phyloP scores from a whole-genome alignment of 2,888 invertebrate genomes.

The Liodrosophila aerea region DNA sequence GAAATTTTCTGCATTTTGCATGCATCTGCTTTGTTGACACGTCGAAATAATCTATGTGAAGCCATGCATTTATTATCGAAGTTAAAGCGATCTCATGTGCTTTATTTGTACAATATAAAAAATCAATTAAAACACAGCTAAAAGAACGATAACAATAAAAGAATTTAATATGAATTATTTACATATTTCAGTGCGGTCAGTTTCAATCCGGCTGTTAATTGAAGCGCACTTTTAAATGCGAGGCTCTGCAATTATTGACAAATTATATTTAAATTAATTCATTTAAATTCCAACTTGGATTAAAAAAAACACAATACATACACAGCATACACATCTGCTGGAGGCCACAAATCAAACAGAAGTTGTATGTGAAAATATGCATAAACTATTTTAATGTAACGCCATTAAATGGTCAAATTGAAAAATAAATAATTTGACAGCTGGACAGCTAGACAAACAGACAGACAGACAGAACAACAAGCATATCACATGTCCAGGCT shows the following conservation, averaged over 20 bases:
- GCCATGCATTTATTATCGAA: conserved; percentile 31
- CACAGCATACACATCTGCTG: background rate
- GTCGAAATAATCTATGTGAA: conserved; percentile 56
- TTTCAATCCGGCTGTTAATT: conserved; percentile 53
- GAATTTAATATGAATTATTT: conserved; percentile 32
- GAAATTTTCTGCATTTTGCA: conserved; percentile 54
- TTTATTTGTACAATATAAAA: too few relatives aligned
- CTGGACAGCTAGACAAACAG: background rate
- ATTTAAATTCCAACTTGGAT: conserved; percentile 22
- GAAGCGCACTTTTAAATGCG: conserved; percentile 45
- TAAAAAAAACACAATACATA: conserved; percentile 18
- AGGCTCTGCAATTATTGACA: conserved; percentile 52
- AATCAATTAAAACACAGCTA: too few relatives aligned
- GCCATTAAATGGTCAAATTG: conserved; percentile 46
- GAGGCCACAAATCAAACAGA: conserved; percentile 35
- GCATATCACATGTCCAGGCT: conserved; percentile 16
- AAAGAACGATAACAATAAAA: conserved; percentile 3
- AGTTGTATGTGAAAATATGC: conserved; percentile 33
- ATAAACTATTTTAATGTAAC: conserved; percentile 40
- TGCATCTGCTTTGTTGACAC: conserved; percentile 59
- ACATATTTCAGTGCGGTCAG: conserved; percentile 43
- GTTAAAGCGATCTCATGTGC: background rate
- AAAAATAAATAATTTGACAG: conserved; percentile 48
- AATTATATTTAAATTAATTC: conserved; percentile 51
- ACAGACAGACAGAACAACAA: conserved; percentile 2